These are phyloP conservation scores for Echeneis naucrates DNA, from an alignment of 2,797 vertebrate species.

Conservation along the genomic window DNA sequence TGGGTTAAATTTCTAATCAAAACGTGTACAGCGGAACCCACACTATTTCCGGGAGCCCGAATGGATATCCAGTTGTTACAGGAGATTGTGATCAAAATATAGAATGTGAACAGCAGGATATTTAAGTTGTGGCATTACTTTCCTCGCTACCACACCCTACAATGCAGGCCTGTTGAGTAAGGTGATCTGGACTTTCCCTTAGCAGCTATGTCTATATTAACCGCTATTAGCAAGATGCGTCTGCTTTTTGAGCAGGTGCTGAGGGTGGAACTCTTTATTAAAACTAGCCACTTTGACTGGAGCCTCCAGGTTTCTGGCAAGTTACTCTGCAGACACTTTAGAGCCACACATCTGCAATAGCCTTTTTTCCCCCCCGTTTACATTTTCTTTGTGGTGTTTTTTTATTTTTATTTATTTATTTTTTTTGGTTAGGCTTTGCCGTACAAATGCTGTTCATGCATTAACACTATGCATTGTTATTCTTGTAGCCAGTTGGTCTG, in stretches of 20 bases:
- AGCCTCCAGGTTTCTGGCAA: slow-evolving; percentile 32
- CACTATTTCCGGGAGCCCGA: slow-evolving; percentile 65
- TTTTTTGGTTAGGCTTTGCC: no score
- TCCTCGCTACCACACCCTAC: slow-evolving; percentile 70
- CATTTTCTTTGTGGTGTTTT: not conserved
- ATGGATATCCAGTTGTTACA: slow-evolving; percentile 75
- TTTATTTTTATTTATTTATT: no score
- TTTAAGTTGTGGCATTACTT: slow-evolving; percentile 71
- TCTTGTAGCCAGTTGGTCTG: not conserved
- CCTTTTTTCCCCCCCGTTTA: not conserved
- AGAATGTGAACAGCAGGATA: slow-evolving; percentile 69
- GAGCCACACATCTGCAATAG: not conserved
- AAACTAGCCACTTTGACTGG: slow-evolving; percentile 29
- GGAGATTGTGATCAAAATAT: slow-evolving; percentile 65
- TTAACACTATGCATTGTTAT: not conserved
- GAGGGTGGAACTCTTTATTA: slow-evolving; percentile 38
- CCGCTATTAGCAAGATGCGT: slow-evolving; percentile 68
- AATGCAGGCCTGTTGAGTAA: slow-evolving; percentile 75
- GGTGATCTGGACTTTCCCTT: slow-evolving; percentile 82
- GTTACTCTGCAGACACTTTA: not conserved
- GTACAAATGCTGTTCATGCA: no score
- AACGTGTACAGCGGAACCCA: slow-evolving; percentile 51
- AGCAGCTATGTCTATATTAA: slow-evolving; percentile 78
- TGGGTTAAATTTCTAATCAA: slow-evolving; percentile 60
- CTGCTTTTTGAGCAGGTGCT: slow-evolving; percentile 76